Conservation (phyloP, 1,140 invertebrate genomes). For the Periplaneta americana region DNA sequence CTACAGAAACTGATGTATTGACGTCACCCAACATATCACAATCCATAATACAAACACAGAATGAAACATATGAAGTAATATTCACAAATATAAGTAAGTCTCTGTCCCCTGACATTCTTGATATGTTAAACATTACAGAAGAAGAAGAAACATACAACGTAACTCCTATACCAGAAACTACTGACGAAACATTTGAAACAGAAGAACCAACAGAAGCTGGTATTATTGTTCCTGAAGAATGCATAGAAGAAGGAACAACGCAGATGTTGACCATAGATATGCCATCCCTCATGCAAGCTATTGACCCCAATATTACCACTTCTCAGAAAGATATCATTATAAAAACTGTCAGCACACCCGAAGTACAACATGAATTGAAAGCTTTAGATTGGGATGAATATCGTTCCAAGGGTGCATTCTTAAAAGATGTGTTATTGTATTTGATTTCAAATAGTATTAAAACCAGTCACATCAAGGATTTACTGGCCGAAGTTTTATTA, state of each 20-base stretch:
- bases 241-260: background rate
- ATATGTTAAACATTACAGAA: background rate
- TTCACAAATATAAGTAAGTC: background rate
- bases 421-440: no score
- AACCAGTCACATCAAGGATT: no score
- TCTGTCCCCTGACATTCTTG: background rate
- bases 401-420: no score
- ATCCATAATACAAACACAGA: background rate
- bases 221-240: background rate
- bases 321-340: no score
- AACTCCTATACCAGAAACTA: background rate
- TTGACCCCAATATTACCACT: no score
- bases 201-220: background rate
- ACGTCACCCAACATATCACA: background rate
- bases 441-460: no score
- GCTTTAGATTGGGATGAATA: no score
- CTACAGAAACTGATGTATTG: background rate
- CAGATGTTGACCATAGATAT: background rate
- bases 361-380: no score
- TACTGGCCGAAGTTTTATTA: no score
- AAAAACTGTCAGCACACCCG: no score
- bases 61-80: no score
- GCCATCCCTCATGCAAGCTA: background rate
- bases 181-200: background rate
- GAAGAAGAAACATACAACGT: background rate